These are phyloP conservation scores for Megaceryle alcyon DNA, from an alignment of 2,797 vertebrate genomes.

Conservation along the genomic window DNA sequence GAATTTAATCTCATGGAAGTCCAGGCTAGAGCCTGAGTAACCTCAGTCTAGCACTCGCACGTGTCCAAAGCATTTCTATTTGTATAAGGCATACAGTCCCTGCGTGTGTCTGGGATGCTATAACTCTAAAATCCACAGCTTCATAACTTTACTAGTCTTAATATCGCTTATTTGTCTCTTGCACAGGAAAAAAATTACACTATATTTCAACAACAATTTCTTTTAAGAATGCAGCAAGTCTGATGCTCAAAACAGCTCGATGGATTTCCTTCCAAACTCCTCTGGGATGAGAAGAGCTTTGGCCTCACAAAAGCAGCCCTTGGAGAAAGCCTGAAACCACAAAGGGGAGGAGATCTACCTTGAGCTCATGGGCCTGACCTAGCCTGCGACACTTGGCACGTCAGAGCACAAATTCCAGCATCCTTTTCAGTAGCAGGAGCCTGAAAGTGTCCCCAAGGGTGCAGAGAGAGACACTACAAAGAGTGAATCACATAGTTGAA, in stretches of 20 bases:
- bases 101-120: not conserved
- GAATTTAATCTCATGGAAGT: not conserved
- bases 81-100: not conserved
- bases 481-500: accelerated
- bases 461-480: accelerated
- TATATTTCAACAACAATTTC: not conserved
- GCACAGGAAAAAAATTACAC: not conserved
- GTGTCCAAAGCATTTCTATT: not conserved
- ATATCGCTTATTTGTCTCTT: not conserved
- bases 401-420: not conserved
- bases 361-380: not conserved
- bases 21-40: not conserved
- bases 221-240: not conserved
- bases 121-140: not conserved
- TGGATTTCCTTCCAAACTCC: not conserved
- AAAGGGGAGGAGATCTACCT: not conserved
- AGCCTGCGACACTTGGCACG: accelerated
- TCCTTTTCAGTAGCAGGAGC: not conserved
- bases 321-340: not conserved
- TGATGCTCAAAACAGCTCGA: not conserved
- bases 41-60: not conserved
- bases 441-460: not conserved
- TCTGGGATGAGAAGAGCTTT: not conserved
- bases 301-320: not conserved
- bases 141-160: not conserved